Evolutionary conservation across 92 coral and sea anemone species (phyloP), one percentile per base, ranked within the genome.

Genomic region (Zoanthus solanderi): DNA sequence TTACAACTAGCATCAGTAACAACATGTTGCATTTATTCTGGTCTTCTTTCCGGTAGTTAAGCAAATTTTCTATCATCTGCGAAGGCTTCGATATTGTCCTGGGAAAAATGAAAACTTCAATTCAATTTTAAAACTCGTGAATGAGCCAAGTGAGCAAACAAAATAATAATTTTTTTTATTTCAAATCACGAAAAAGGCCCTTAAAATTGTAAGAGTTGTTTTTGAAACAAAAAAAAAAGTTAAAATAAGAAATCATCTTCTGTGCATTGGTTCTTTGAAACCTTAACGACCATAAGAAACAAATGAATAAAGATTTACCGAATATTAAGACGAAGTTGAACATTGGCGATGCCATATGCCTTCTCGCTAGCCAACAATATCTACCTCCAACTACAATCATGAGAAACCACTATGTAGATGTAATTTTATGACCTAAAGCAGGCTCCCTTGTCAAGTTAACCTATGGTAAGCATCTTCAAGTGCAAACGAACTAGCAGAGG

Each of bases 1-100:
- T 15, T 87, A 96, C 99, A 93, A 96, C 98, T 17, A 96, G 42
- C 80, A 96, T 88, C 53, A 96, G 87, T 18, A 96, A 67, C 67
- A 96, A 81, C 98, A 96, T 95, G 85, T 96, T 96, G 72, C 98
- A 93, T 52, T 91, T 93, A 69, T 96, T 95, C 78, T 92, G 91
- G 91, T 96, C 96, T 61, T 89, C 87, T 72, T 85, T 91, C 88
- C 98, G 94, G 89, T 91, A 91, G 85, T 87, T 69, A 9, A 94
- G 84, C 58, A 94, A 71, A 75, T 92, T 93, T 68, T 90, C 95
- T 83, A 94, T 94, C 89, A 92, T 78, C 57, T 84, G 88, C 29
- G 94, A 87, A 14, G 95, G 87, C 84, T 89, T 91, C 16, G 90
- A 63, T 72, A 90, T 94, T 4, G 88, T 92, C 50, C 98, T 94